A percentile compares a stretch with the other conserved stretches of the same genome.
phyloP scores from a whole-genome alignment of 2,113 vertebrate genomes.

The Morone saxatilis region DNA sequence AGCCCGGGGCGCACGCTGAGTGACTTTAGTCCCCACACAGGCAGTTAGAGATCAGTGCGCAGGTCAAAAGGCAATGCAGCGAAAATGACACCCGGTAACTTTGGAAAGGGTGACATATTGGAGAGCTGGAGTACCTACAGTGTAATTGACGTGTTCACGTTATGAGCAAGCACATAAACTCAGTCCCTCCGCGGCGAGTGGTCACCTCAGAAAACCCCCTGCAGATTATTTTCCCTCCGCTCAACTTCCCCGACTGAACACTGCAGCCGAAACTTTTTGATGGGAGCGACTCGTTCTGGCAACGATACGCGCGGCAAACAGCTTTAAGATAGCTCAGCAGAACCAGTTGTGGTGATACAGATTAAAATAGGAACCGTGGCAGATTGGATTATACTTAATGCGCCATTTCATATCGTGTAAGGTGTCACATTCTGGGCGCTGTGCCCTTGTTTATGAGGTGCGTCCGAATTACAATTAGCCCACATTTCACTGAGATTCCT shows the following conservation, averaged over 20 bases:
- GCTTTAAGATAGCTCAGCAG: constrained; percentile 64
- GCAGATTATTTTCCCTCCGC: constrained; percentile 33
- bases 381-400: constrained; percentile 82
- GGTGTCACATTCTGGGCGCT: constrained; percentile 81
- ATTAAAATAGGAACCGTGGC: constrained; percentile 81
- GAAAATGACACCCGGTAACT: constrained; percentile 47
- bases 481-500: constrained; percentile 66
- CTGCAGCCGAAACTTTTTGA: constrained; percentile 60
- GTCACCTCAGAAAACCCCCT: constrained; percentile 63
- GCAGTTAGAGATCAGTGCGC: constrained; percentile 2
- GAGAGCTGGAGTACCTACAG: constrained; percentile 10
- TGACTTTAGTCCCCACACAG: not conserved
- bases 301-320: constrained; percentile 55
- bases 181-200: constrained; percentile 18
- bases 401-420: constrained; percentile 73
- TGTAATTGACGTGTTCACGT: constrained; percentile 34
- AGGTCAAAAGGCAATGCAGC: constrained; percentile 38
- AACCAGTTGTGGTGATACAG: constrained; percentile 63
- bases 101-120: constrained; percentile 60
- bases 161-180: constrained; percentile 48
- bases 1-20: not conserved
- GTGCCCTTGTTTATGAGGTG: constrained; percentile 74
- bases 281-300: constrained; percentile 64
- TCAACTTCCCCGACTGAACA: constrained; percentile 37
- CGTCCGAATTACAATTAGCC: constrained; percentile 78